Conservation (phyloP, 1,140 invertebrate genomes). For the Nautilus pompilius region DNA sequence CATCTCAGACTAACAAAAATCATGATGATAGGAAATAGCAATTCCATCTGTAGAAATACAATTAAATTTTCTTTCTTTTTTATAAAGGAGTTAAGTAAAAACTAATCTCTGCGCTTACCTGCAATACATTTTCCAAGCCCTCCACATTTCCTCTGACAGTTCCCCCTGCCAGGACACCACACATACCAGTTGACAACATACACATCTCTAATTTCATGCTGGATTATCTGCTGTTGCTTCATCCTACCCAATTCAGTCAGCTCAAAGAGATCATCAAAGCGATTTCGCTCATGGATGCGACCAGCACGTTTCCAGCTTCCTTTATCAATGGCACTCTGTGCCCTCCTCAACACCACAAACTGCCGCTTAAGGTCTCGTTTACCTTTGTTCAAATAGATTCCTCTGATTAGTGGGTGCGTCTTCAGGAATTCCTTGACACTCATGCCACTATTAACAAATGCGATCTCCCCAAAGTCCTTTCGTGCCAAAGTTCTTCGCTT, state of each 20-base stretch:
- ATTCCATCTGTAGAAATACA: too few relatives aligned
- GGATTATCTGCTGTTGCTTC: constrained; percentile 21
- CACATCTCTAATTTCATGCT: constrained; percentile 25
- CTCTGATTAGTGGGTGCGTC: constrained; percentile 32
- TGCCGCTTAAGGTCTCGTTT: constrained; percentile 36
- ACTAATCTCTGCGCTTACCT: constrained; percentile 26
- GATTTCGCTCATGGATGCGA: constrained; percentile 31
- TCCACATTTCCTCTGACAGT: constrained; percentile 41
- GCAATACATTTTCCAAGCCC: constrained; percentile 33
- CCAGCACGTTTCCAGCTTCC: constrained; percentile 37
- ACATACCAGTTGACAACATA: constrained; percentile 48
- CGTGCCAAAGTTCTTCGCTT: too few relatives aligned
- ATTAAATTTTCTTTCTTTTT: too few relatives aligned
- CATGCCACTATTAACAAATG: constrained; percentile 26
- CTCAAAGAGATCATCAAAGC: constrained; percentile 42
- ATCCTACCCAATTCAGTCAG: constrained; percentile 32
- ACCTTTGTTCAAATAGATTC: constrained; percentile 39
- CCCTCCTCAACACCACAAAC: constrained; percentile 22
- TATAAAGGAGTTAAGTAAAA: too few relatives aligned
- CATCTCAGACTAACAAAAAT: background rate
- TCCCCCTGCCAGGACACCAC: constrained; percentile 45
- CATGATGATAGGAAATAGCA: background rate
- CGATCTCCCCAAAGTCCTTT: constrained; percentile 24
- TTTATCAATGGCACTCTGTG: constrained; percentile 23
- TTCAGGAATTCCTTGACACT: constrained; percentile 24